A percentile compares a stretch with the other conserved stretches of the same genome.
phyloP scores from a whole-genome alignment of 2,888 invertebrate species.

The Plagodis dolabraria region DNA sequence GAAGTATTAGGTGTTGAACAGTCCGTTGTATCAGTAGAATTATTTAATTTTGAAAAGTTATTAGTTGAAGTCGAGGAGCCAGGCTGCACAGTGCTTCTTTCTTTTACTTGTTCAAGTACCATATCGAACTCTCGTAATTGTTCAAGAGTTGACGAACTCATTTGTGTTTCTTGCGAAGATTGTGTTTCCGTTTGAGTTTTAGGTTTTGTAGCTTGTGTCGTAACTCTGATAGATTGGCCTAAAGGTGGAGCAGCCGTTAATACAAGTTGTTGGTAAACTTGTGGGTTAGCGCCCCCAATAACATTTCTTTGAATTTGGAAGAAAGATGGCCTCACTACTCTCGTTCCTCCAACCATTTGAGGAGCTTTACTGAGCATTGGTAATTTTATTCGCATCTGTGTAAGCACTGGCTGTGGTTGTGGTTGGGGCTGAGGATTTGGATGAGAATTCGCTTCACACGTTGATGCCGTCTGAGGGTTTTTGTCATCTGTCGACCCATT shows the following conservation, averaged over 20 bases:
- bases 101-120: constrained; percentile 92
- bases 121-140: constrained; percentile 92
- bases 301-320: constrained; percentile 87
- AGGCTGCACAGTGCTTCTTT: constrained; percentile 88
- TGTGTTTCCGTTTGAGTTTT: constrained; percentile 62
- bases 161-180: constrained; percentile 82
- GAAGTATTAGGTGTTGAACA: constrained; percentile 51
- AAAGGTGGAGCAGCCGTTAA: constrained; percentile 77
- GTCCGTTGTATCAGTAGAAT: constrained; percentile 62
- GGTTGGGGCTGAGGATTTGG: constrained; percentile 60
- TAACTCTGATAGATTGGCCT: constrained; percentile 72
- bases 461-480: constrained; percentile 51
- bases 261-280: constrained; percentile 80
- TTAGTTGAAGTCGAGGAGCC: constrained; percentile 50
- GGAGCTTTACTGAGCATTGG: constrained; percentile 82
- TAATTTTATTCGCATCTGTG: constrained; percentile 82
- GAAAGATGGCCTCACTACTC: constrained; percentile 83
- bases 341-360: constrained; percentile 82
- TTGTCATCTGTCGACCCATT: constrained; percentile 59
- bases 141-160: constrained; percentile 91
- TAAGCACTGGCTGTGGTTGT: constrained; percentile 76
- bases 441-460: constrained; percentile 55
- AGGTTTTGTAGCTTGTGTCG: constrained; percentile 57
- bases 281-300: constrained; percentile 83
- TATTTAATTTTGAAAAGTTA: constrained; percentile 55